Evolutionary conservation across 2,113 vertebrate genomes (phyloP).

Genomic region (Mohoua ochrocephala): DNA sequence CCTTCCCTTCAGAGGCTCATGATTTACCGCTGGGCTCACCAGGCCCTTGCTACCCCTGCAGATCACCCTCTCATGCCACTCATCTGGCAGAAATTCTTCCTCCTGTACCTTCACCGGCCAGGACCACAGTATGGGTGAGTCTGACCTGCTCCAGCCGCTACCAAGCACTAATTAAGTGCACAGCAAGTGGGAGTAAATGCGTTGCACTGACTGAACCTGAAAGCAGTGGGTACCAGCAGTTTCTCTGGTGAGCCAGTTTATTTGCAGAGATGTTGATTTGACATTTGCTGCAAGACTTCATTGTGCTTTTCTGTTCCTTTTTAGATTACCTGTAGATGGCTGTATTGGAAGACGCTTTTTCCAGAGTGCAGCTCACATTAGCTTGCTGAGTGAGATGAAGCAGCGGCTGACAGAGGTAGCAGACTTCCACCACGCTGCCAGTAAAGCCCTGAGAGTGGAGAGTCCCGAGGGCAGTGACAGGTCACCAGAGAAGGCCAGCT

Average conservation of each 20-base stretch:
- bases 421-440: slow-evolving; percentile 92
- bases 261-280: neutral
- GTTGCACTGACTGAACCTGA: fast-evolving
- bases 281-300: neutral
- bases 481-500: slow-evolving; percentile 44
- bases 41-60: slow-evolving; percentile 88
- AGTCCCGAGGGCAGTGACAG: slow-evolving; percentile 69
- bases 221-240: neutral
- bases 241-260: neutral
- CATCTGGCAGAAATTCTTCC: slow-evolving; percentile 96
- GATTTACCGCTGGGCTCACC: slow-evolving; percentile 95
- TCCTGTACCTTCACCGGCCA: slow-evolving; percentile 90
- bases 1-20: slow-evolving; percentile 92
- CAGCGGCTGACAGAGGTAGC: slow-evolving; percentile 85
- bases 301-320: neutral
- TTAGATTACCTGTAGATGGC: slow-evolving; percentile 85
- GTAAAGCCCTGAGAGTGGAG: slow-evolving; percentile 84
- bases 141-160: neutral
- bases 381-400: slow-evolving; percentile 84
- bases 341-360: slow-evolving; percentile 93
- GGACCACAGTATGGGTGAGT: slow-evolving; percentile 93
- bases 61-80: slow-evolving; percentile 92
- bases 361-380: slow-evolving; percentile 77
- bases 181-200: neutral
- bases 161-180: neutral